Conservation (phyloP, 2,113 vertebrate species). For the Zosterops borbonicus region DNA sequence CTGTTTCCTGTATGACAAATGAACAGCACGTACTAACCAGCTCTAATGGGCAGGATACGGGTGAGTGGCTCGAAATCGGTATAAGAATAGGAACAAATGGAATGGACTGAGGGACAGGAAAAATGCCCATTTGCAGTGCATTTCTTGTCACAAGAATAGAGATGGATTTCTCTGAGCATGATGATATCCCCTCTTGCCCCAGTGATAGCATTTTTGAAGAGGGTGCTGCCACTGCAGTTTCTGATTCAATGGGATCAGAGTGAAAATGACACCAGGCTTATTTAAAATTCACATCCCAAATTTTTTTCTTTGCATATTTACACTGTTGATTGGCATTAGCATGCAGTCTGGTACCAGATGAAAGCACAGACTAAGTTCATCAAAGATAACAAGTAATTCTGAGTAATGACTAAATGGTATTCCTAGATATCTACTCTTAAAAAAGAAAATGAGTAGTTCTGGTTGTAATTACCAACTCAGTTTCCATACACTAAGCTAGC, state of each 20-base stretch:
- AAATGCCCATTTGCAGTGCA: background rate
- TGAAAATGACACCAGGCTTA: background rate
- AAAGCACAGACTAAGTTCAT: conserved; percentile 68
- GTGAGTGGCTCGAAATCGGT: conserved; percentile 2
- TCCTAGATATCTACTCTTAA: conserved; percentile 45
- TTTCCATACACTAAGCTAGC: conserved; percentile 22
- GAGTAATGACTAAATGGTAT: conserved; percentile 60
- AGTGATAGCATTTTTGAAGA: background rate
- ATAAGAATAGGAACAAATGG: conserved; percentile 44
- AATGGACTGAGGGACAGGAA: background rate
- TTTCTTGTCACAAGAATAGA: conserved; percentile 29
- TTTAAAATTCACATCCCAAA: conserved; percentile 20
- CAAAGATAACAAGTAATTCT: conserved; percentile 67
- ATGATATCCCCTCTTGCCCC: background rate
- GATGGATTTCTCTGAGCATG: background rate
- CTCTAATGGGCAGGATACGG: conserved; percentile 8
- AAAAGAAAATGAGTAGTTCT: conserved; percentile 41
- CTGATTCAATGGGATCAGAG: background rate
- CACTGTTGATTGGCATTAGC: conserved; percentile 64
- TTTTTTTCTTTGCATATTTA: conserved; percentile 11
- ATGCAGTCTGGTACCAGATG: conserved; percentile 15
- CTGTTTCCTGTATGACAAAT: conserved; percentile 3
- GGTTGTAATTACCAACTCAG: conserved; percentile 13
- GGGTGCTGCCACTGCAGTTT: background rate
- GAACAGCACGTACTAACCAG: background rate